phyloP scores from a whole-genome alignment of 2,888 invertebrate genomes.

The Ceraclea dissimilis region DNA sequence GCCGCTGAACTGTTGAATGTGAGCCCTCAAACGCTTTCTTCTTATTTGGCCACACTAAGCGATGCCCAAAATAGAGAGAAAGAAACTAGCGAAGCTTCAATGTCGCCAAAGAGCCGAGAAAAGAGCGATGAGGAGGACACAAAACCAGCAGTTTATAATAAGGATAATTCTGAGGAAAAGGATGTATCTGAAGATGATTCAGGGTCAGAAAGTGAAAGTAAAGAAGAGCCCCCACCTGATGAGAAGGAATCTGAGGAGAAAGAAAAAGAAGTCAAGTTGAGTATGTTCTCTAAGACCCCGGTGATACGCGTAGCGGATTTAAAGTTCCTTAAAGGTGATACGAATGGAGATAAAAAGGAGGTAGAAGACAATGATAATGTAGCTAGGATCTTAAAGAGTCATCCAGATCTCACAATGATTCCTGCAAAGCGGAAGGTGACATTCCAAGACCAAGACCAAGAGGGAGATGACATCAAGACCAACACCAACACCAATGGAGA shows the following conservation, averaged over 20 bases:
- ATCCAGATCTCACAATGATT: conserved; percentile 18
- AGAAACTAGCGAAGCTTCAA: conserved; percentile 1
- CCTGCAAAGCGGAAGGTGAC: conserved; percentile 22
- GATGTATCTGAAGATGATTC: conserved; percentile 5
- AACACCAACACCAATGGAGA: conserved; percentile 8
- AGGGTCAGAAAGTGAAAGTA: conserved; percentile 2
- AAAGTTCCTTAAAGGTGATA: conserved; percentile 34
- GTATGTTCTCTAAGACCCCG: conserved; percentile 34
- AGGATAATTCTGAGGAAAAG: neutral
- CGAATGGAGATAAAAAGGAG: neutral
- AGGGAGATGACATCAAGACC: neutral
- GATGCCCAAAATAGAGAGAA: neutral
- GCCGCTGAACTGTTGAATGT: conserved; percentile 72
- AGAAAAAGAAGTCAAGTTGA: neutral
- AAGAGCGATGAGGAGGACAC: conserved; percentile 5
- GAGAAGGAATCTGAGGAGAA: neutral
- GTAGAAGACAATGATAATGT: neutral
- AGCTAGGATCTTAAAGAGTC: conserved; percentile 4
- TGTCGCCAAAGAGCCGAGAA: neutral
- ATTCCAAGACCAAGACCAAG: conserved; percentile 14
- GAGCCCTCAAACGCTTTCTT: conserved; percentile 64
- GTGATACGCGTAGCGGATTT: conserved; percentile 41
- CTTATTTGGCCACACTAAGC: conserved; percentile 43
- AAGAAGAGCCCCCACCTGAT: neutral
- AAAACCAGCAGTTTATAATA: conserved; percentile 2